phyloP scores from a whole-genome alignment of 2,888 invertebrate genomes.

The Scotopteryx bipunctaria region DNA sequence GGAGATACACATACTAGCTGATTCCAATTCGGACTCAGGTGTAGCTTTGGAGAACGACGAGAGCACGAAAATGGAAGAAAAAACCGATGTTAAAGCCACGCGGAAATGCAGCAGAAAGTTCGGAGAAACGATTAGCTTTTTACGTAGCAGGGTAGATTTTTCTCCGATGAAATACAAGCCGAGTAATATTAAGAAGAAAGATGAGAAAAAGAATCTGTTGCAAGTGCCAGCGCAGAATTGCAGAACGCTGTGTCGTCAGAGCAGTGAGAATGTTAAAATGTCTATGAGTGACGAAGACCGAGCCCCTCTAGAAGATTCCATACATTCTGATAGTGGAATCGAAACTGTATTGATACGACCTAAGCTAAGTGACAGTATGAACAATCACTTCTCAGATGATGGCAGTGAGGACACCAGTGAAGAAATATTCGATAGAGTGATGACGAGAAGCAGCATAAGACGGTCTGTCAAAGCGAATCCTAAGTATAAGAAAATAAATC shows the following conservation, averaged over 20 bases:
- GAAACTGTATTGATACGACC: conserved; percentile 64
- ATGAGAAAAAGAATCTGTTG: conserved; percentile 66
- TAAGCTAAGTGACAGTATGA: conserved; percentile 76
- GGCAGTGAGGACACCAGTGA: conserved; percentile 79
- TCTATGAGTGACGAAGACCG: conserved; percentile 70
- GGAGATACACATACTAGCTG: conserved; percentile 63
- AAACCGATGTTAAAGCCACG: conserved; percentile 61
- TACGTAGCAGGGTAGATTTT: conserved; percentile 71
- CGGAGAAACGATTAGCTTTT: conserved; percentile 75
- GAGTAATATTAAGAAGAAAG: conserved; percentile 65
- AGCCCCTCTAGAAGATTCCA: conserved; percentile 51
- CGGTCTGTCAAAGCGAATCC: conserved; percentile 77
- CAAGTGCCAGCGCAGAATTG: conserved; percentile 60
- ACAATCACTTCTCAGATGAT: conserved; percentile 77
- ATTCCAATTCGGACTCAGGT: conserved; percentile 79
- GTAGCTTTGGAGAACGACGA: conserved; percentile 73
- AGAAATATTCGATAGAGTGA: conserved; percentile 76
- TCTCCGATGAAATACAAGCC: conserved; percentile 79
- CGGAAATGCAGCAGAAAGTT: conserved; percentile 74
- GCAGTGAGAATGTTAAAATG: conserved; percentile 52
- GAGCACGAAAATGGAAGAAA: conserved; percentile 54
- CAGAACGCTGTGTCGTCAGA: conserved; percentile 57
- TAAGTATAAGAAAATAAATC: conserved; percentile 78
- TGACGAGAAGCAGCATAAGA: conserved; percentile 74
- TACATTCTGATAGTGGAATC: conserved; percentile 60